Conservation (phyloP, 2,797 vertebrate species). For the Decapterus maruadsi region DNA sequence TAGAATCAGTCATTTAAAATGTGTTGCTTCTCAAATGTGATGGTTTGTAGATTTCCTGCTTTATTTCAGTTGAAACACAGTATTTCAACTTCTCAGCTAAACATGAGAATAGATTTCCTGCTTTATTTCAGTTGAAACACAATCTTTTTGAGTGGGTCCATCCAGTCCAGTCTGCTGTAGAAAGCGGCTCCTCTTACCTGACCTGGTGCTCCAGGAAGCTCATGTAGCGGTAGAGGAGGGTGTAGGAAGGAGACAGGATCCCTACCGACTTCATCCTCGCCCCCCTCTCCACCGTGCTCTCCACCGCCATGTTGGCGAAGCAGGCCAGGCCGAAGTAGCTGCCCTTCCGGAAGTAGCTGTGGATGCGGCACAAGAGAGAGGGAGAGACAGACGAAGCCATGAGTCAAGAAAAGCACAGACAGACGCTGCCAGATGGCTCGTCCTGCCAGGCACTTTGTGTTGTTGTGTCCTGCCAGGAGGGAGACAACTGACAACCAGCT, state of each 20-base stretch:
- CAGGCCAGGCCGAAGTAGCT: constrained; percentile 95
- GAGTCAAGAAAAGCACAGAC: constrained; percentile 63
- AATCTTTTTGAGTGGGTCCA: too few species aligned
- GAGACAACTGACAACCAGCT: constrained; percentile 29
- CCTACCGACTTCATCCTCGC: constrained; percentile 98
- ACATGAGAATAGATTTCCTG: too few species aligned
- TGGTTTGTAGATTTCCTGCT: too few species aligned
- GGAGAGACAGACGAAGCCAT: constrained; percentile 49
- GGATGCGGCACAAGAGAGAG: constrained; percentile 15
- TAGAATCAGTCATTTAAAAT: too few species aligned
- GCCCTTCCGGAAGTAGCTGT: constrained; percentile 95
- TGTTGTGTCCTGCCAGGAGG: constrained; percentile 49
- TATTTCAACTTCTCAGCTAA: too few species aligned
- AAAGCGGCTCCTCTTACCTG: constrained; percentile 85
- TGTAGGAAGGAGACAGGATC: constrained; percentile 95
- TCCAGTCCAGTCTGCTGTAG: background rate
- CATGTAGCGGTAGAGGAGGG: constrained; percentile 95
- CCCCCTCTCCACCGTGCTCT: constrained; percentile 92
- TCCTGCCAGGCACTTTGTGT: constrained; percentile 50
- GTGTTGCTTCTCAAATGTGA: too few species aligned
- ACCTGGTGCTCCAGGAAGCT: constrained; percentile 98
- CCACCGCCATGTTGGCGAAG: constrained; percentile 97
- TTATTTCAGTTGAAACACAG: too few species aligned
- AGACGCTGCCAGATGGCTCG: constrained; percentile 71
- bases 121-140: too few species aligned